Evolutionary conservation across 2,888 invertebrate species (phyloP).

Genomic region (Erebia ligea): DNA sequence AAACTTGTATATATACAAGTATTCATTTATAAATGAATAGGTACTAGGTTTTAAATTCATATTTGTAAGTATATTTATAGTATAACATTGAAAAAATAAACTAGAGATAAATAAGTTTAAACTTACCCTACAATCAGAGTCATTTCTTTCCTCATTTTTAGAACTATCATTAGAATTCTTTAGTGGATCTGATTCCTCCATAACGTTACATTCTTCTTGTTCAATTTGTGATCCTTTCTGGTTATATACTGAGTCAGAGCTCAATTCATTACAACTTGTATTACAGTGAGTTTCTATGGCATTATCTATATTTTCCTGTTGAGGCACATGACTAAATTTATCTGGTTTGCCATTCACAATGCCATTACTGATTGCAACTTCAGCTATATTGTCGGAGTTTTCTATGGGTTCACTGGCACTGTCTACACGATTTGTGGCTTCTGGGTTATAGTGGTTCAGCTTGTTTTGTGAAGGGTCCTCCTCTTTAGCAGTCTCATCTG

Average conservation of each 20-base stretch:
- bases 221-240: constrained; percentile 44
- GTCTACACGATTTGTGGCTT: constrained; percentile 39
- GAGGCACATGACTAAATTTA: constrained; percentile 31
- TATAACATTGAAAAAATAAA: neutral
- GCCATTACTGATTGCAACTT: constrained; percentile 47
- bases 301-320: constrained; percentile 45
- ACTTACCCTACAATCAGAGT: constrained; percentile 27
- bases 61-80: too few species aligned
- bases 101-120: neutral
- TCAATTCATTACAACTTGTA: constrained; percentile 55
- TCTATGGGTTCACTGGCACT: constrained; percentile 27
- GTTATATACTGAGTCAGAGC: constrained; percentile 46
- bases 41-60: too few species aligned
- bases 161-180: constrained; percentile 1
- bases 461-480: constrained; percentile 8
- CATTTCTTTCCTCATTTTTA: neutral
- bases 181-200: constrained; percentile 4
- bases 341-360: constrained; percentile 46
- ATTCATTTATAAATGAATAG: too few species aligned
- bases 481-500: neutral
- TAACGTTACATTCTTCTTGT: constrained; percentile 39
- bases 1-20: too few species aligned
- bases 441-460: constrained; percentile 13
- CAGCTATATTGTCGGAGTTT: constrained; percentile 14
- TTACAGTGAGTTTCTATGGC: constrained; percentile 47